Evolutionary conservation across 2,113 vertebrate species (phyloP).

Genomic region (Albula glossodonta): DNA sequence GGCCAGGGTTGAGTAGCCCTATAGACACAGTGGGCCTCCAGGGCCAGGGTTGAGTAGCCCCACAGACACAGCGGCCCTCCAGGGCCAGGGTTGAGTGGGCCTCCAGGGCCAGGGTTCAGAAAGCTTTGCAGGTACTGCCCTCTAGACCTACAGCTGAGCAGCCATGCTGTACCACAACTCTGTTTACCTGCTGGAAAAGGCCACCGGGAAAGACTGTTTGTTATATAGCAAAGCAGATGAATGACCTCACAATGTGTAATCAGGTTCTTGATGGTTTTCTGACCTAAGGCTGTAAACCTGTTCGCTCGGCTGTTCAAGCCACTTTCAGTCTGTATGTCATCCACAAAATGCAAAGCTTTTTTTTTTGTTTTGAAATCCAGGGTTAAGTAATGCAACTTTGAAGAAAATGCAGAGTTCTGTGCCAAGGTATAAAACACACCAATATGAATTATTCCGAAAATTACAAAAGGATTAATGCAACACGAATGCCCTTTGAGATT

Average conservation of each 20-base stretch:
- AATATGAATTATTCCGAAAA: constrained; percentile 16
- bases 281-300: background rate
- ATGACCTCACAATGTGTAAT: background rate
- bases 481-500: constrained; percentile 11
- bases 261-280: background rate
- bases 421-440: background rate
- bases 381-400: background rate
- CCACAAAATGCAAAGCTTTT: constrained; percentile 31
- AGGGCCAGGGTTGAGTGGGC: background rate
- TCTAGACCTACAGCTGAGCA: background rate
- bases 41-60: background rate
- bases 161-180: background rate
- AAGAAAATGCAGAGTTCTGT: background rate
- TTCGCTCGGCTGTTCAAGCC: constrained; percentile 34
- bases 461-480: constrained; percentile 7
- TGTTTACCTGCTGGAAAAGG: background rate
- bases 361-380: background rate
- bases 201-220: background rate
- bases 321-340: constrained; percentile 45
- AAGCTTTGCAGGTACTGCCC: background rate
- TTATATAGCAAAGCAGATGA: background rate
- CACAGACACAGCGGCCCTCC: background rate
- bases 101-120: background rate
- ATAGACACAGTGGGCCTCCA: no score
- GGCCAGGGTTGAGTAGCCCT: no score